These are phyloP conservation scores for Megalops cyprinoides DNA, from an alignment of 2,797 vertebrate genomes.

Conservation along the genomic window DNA sequence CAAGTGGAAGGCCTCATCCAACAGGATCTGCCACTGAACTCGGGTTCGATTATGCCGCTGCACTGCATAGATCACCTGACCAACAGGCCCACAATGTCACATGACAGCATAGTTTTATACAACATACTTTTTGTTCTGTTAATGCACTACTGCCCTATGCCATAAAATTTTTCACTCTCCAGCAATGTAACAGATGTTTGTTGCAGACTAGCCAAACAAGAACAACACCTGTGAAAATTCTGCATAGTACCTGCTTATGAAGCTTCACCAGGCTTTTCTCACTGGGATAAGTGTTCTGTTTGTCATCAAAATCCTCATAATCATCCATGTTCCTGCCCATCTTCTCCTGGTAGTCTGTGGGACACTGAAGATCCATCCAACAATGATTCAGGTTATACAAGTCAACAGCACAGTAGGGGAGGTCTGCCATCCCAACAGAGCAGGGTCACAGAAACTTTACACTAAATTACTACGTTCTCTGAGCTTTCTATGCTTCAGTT, in stretches of 20 bases:
- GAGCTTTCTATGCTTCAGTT: neutral
- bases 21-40: constrained; percentile 93
- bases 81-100: neutral
- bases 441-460: neutral
- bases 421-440: neutral
- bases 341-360: constrained; percentile 93
- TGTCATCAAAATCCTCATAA: constrained; percentile 98
- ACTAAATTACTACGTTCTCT: neutral
- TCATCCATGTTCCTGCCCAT: constrained; percentile 98
- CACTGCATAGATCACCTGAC: constrained; percentile 91
- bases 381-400: neutral
- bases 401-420: neutral
- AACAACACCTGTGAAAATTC: neutral
- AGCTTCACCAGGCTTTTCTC: constrained; percentile 93
- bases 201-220: neutral
- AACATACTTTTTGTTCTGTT: neutral
- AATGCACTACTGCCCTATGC: neutral
- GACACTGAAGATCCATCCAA: constrained; percentile 75
- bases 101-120: neutral
- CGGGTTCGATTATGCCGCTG: constrained; percentile 92
- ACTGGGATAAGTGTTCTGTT: constrained; percentile 87
- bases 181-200: neutral
- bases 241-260: constrained; percentile 86
- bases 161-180: neutral
- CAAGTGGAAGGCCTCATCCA: constrained; percentile 92